Percentiles rank a stretch among this genome's conserved stretches.
phyloP scores from a whole-genome alignment of 1,140 invertebrate genomes.

The Cydia fagiglandana region DNA sequence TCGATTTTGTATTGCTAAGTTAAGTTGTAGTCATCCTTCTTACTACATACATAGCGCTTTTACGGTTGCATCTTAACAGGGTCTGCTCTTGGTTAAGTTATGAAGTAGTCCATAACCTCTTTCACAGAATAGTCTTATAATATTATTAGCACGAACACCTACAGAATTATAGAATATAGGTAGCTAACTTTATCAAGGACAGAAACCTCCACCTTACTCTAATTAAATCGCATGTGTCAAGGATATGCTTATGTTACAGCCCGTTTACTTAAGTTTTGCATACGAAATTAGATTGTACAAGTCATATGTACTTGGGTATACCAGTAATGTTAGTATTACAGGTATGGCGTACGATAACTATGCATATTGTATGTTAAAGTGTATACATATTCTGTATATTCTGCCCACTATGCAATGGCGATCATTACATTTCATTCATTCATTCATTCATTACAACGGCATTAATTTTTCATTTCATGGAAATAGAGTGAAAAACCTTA shows the following conservation, averaged over 20 bases:
- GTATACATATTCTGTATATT: not conserved
- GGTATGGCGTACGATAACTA: not conserved
- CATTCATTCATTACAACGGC: not conserved
- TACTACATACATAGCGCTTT: too few relatives aligned
- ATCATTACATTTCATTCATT: not conserved
- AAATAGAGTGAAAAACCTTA: too few relatives aligned
- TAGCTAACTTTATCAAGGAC: not conserved
- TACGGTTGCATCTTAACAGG: too few relatives aligned
- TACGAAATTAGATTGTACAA: slow-evolving; percentile 22
- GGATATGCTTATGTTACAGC: slow-evolving; percentile 14
- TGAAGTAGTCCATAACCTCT: too few relatives aligned
- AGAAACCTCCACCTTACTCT: slow-evolving; percentile 10
- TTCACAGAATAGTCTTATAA: too few relatives aligned
- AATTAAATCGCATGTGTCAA: slow-evolving; percentile 27
- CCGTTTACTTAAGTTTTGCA: slow-evolving; percentile 30
- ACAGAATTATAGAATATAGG: not conserved
- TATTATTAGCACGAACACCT: not conserved
- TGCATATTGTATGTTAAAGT: not conserved
- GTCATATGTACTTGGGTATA: not conserved
- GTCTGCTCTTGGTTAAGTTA: not conserved
- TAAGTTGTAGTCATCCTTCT: too few relatives aligned
- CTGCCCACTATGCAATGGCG: not conserved
- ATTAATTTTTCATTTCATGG: too few relatives aligned
- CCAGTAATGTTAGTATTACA: slow-evolving; percentile 4
- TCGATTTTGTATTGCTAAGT: too few relatives aligned